Evolutionary conservation across 2,888 invertebrate genomes (phyloP).

Genomic region (Macrophya annulata): DNA sequence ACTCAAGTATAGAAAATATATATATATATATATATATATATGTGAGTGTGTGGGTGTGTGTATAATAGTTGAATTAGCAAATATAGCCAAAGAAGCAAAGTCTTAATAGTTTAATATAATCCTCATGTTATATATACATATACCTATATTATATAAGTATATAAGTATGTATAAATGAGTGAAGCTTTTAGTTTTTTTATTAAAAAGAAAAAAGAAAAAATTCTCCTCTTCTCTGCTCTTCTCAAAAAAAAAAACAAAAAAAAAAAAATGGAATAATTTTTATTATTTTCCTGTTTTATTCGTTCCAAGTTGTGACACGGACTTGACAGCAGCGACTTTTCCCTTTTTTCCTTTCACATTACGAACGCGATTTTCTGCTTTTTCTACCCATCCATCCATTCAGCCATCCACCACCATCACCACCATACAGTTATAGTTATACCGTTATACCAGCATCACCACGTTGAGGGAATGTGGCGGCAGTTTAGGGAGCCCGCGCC

Average conservation of each 20-base stretch:
- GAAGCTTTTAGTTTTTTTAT: too few species aligned
- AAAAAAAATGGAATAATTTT: too few species aligned
- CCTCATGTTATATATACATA: not conserved
- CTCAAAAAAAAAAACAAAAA: too few species aligned
- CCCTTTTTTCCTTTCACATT: conserved; percentile 8
- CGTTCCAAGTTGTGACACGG: not conserved
- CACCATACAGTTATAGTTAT: too few species aligned
- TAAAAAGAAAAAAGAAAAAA: too few species aligned
- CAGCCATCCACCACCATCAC: not conserved
- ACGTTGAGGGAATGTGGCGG: conserved; percentile 12
- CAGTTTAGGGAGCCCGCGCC: not conserved
- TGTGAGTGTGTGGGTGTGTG: too few species aligned
- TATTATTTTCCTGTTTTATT: not conserved
- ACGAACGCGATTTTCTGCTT: conserved; percentile 3
- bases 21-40: not conserved
- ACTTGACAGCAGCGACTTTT: not conserved
- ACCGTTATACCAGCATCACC: not conserved
- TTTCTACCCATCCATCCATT: not conserved
- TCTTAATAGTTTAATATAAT: too few species aligned
- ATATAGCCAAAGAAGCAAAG: too few species aligned
- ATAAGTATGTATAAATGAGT: too few species aligned
- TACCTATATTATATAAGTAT: not conserved
- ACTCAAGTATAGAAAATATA: not conserved
- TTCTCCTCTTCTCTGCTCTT: too few species aligned
- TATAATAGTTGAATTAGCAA: too few species aligned